Evolutionary conservation across 1,140 invertebrate genomes (phyloP), one percentile per base, ranked within the genome.

Genomic region (Cydia fagiglandana): DNA sequence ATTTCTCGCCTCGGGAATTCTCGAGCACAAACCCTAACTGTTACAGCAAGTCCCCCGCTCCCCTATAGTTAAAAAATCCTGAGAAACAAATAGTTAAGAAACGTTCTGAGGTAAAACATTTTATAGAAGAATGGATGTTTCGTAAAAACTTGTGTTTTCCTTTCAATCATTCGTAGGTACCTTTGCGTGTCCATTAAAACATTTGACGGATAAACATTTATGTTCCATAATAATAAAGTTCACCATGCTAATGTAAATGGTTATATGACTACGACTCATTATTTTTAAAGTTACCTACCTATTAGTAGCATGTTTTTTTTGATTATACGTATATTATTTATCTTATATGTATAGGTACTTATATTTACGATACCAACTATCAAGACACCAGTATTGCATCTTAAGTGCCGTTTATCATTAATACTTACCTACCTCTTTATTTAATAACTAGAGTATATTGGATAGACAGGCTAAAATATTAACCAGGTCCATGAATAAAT

Each of bases 211-310:
- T 88, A 86, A 84, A 87, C 78, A 79, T 83, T 85, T 85, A 82
- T 76, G 75, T 81, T 79, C 79, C 79, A 86, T 85, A 89, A 89
- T 85, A 86, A 86, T 83, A 83, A 84, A 84, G 79, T 84, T 82
- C 76, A 82, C 83, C 81, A 85, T 85, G 83, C 81, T 85, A 86
- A 86, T 86, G 84, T 82, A 84, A 86, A 86, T 86, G 81, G 84
- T 80, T 85, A 85, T 87, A 89, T 78, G 77, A 74, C 66, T 79
- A 76, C 76, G 78, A 85, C 83, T 82, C 85, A 84, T 87, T 85
- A 80, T 74, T 80, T 80, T 81, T 84, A 79, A 83, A 80, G 80
- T 81, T 83, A 82, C 24, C 24, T 24, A 24, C 24, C 24, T 24
- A 81, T 84, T 82, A 83, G 6, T 20, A 47, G 70, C 4, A 15